Conservation (phyloP, 2,888 invertebrate genomes). For the Platypus cylindrus region DNA sequence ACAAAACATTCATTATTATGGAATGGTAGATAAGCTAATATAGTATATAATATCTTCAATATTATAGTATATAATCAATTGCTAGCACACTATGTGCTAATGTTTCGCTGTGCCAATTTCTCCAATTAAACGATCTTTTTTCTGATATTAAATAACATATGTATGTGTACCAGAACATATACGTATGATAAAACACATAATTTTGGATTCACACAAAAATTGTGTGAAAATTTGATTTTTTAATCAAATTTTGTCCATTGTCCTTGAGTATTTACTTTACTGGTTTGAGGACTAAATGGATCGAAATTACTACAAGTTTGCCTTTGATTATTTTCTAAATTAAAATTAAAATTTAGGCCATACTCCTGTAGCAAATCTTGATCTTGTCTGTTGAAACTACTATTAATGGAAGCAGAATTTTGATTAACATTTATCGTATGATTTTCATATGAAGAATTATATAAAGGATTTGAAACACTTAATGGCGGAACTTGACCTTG, state of each 20-base stretch:
- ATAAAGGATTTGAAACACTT: constrained; percentile 40
- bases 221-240: too few species aligned
- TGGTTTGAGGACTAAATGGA: constrained; percentile 25
- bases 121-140: too few species aligned
- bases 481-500: constrained; percentile 32
- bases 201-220: too few species aligned
- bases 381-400: constrained; percentile 35
- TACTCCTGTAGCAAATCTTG: constrained; percentile 60
- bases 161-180: too few species aligned
- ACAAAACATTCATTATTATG: too few species aligned
- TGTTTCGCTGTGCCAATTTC: too few species aligned
- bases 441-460: constrained; percentile 34
- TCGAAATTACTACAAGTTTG: constrained; percentile 24
- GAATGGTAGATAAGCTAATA: too few species aligned
- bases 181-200: too few species aligned
- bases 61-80: too few species aligned
- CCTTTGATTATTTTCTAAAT: constrained; percentile 15
- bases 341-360: constrained; percentile 51
- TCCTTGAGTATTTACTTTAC: constrained; percentile 38
- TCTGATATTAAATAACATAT: too few species aligned
- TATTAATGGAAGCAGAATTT: constrained; percentile 23
- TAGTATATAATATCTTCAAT: too few species aligned
- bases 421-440: constrained; percentile 33
- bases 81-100: too few species aligned
- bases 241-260: constrained; percentile 49